Conservation (phyloP, 2,113 vertebrate genomes). For the Bombycilla garrulus region DNA sequence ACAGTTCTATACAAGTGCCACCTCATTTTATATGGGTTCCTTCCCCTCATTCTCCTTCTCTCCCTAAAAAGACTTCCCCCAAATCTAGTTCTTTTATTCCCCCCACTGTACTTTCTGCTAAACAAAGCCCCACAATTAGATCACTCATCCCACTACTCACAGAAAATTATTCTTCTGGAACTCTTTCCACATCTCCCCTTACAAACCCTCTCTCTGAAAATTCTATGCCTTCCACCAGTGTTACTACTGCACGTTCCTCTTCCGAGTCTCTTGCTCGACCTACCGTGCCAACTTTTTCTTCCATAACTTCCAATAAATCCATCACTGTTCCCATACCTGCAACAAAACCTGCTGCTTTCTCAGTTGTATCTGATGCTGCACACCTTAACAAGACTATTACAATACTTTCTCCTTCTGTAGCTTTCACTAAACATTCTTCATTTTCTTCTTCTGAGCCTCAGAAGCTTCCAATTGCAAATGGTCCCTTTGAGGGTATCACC, state of each 20-base stretch:
- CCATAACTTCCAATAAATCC: neutral
- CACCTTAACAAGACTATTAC: constrained; percentile 19
- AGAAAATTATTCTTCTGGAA: neutral
- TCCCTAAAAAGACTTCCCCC: neutral
- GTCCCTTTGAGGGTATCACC: neutral
- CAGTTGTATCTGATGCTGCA: neutral
- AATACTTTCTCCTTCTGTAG: constrained; percentile 19
- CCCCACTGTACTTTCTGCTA: neutral
- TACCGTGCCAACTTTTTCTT: neutral
- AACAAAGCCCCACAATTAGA: neutral
- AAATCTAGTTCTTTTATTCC: neutral
- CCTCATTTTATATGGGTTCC: constrained; percentile 45
- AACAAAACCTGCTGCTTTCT: neutral
- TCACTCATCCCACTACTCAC: neutral
- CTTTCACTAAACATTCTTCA: constrained; percentile 1
- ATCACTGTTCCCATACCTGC: neutral
- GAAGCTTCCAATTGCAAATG: neutral
- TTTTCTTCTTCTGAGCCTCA: constrained; percentile 3
- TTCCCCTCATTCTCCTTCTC: neutral
- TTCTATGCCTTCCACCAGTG: neutral
- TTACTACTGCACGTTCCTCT: neutral
- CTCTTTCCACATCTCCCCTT: neutral
- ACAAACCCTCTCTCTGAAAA: neutral
- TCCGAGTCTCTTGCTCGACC: neutral
- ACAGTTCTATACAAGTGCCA: constrained; percentile 40